These are phyloP conservation scores for Drosophila burlai DNA, from an alignment of 1,140 invertebrate genomes.

Conservation along the genomic window DNA sequence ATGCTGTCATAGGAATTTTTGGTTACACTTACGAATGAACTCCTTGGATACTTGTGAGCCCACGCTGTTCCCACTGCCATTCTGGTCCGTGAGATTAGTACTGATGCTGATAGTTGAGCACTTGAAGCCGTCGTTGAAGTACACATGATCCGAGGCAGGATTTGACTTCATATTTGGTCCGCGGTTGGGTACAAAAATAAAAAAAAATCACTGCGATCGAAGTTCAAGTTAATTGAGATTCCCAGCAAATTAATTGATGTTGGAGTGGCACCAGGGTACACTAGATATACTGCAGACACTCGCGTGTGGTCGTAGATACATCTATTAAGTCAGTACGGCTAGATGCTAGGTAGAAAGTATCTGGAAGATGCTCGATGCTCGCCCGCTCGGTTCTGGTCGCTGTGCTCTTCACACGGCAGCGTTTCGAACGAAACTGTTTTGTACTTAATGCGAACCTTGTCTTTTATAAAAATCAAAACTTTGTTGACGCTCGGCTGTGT, in stretches of 20 bases:
- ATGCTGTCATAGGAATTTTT: not conserved
- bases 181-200: not conserved
- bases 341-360: constrained; percentile 8
- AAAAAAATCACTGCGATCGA: constrained; percentile 17
- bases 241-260: not conserved
- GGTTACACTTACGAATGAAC: constrained; percentile 71
- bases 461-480: constrained; percentile 78
- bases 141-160: constrained; percentile 77
- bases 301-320: constrained; percentile 11
- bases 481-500: constrained; percentile 38
- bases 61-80: constrained; percentile 39
- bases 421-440: constrained; percentile 75
- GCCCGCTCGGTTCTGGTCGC: constrained; percentile 18
- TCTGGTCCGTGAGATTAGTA: constrained; percentile 57
- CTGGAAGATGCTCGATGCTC: constrained; percentile 15
- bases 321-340: constrained; percentile 4
- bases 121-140: constrained; percentile 79
- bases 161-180: constrained; percentile 68
- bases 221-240: constrained; percentile 15
- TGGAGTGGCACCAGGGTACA: constrained; percentile 7
- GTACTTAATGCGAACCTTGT: constrained; percentile 75
- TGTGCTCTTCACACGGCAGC: constrained; percentile 58
- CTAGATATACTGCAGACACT: constrained; percentile 8
- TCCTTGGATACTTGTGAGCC: constrained; percentile 75
- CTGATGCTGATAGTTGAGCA: constrained; percentile 79